Evolutionary conservation across 2,888 invertebrate genomes (phyloP), one percentile per base, ranked within the genome.

Genomic region (Pollenia angustigena): DNA sequence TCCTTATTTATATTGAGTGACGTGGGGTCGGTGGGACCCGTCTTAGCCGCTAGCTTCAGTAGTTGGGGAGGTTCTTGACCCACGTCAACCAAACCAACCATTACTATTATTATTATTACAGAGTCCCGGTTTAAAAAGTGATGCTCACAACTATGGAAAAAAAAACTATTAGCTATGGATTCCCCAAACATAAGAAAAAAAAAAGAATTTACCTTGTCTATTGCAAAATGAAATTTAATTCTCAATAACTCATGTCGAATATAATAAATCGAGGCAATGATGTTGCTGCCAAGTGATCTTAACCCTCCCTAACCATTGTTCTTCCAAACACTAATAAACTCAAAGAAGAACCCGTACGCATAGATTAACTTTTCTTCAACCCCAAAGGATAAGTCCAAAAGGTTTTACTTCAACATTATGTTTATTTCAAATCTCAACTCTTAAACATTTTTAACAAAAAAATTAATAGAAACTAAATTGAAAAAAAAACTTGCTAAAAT

Each of bases 11-110:
- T n/a, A 32, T 52, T 16, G 52, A 16, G 52, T n/a, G 52, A 52
- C 58, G 23, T 11, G 14, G 58, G 10, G 58, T 32, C 23, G 58
- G 58, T 32, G 58, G 58, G 58, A 58, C 58, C 58, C 58, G 58
- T 58, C 58, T 58, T 58, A 32, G 52, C 58, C 58, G 58, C 58
- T 58, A 58, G 58, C 58, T 58, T 58, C 58, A 32, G 52, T 16
- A n/a, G 16, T 16, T 52, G 52, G 52, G 52, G 52, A 52, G 52
- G 52, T 52, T 52, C 52, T 58, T 58, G 58, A 32, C 58, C 14
- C 58, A 18, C 10, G 32, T 32, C 58, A 32, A 58, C 4, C 58
- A 58, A 58, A 58, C 3, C 58, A 58, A 18, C 11, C 14, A 58
- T 58, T 32, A 58, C 23, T 58, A 58, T 23, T 2, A 23, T 18